Evolutionary conservation across 2,113 vertebrate genomes (phyloP).

Genomic region (Lonchura striata): DNA sequence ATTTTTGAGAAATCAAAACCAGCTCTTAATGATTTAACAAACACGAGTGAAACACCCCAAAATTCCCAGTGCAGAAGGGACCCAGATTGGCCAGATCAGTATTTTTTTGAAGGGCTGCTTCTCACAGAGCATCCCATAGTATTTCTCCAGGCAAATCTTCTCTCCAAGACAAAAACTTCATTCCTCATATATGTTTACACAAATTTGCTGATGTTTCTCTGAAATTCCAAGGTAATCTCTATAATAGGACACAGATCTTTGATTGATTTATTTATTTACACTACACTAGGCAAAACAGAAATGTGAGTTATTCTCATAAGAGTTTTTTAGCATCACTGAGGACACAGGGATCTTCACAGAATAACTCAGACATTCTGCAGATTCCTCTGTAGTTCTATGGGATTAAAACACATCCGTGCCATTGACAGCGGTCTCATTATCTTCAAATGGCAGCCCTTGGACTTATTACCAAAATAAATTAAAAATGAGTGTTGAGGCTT

Average conservation of each 20-base stretch:
- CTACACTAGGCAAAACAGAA: background rate
- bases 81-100: background rate
- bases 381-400: background rate
- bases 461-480: background rate
- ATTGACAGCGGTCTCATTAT: background rate
- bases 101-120: background rate
- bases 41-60: background rate
- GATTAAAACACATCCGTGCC: background rate
- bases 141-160: background rate
- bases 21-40: background rate
- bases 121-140: fast-evolving
- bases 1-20: background rate
- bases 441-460: background rate
- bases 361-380: background rate
- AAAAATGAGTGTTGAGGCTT: background rate
- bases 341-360: background rate
- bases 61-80: background rate
- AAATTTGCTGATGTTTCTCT: background rate
- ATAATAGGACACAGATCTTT: background rate
- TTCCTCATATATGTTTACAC: background rate
- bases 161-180: background rate
- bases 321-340: background rate
- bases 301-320: background rate
- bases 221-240: background rate
- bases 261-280: background rate